phyloP scores from a whole-genome alignment of 2,888 invertebrate genomes.

The Diadegma fenestrale region DNA sequence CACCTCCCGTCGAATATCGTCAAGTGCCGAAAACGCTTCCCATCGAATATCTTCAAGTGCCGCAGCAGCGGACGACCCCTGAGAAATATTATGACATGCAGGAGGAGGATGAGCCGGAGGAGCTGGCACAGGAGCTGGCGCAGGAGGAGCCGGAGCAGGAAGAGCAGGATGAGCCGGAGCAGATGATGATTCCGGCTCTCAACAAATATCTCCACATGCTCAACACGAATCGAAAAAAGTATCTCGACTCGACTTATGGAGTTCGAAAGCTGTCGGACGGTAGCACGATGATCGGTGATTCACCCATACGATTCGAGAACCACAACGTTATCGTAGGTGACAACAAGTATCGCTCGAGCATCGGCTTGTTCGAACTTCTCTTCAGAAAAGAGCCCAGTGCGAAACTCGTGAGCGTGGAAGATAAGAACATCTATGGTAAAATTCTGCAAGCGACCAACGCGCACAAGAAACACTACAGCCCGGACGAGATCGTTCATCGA shows the following conservation, averaged over 20 bases:
- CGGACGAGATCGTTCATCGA: too few relatives aligned
- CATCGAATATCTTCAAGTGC: neutral
- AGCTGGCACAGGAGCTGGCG: too few relatives aligned
- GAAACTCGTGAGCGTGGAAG: slow-evolving; percentile 30
- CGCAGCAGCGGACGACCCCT: neutral
- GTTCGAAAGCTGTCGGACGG: slow-evolving; percentile 45
- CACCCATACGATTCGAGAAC: slow-evolving; percentile 45
- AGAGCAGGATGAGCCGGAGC: neutral
- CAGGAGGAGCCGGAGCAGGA: neutral
- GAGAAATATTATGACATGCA: neutral
- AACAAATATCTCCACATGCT: slow-evolving; percentile 37
- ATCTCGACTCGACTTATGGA: slow-evolving; percentile 51
- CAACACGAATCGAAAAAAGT: slow-evolving; percentile 42
- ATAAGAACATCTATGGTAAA: slow-evolving; percentile 48
- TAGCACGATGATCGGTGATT: slow-evolving; percentile 51
- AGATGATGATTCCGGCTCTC: neutral
- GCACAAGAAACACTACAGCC: too few relatives aligned
- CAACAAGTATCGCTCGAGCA: slow-evolving; percentile 11
- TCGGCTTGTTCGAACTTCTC: slow-evolving; percentile 56
- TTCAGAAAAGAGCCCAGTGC: slow-evolving; percentile 54
- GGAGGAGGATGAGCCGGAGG: neutral
- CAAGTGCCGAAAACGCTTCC: neutral
- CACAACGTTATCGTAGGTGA: slow-evolving; percentile 42
- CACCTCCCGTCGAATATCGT: too few relatives aligned
- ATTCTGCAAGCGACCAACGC: slow-evolving; percentile 51